Evolutionary conservation across 2,888 invertebrate genomes (phyloP).

Genomic region (Nephrotoma appendiculata): DNA sequence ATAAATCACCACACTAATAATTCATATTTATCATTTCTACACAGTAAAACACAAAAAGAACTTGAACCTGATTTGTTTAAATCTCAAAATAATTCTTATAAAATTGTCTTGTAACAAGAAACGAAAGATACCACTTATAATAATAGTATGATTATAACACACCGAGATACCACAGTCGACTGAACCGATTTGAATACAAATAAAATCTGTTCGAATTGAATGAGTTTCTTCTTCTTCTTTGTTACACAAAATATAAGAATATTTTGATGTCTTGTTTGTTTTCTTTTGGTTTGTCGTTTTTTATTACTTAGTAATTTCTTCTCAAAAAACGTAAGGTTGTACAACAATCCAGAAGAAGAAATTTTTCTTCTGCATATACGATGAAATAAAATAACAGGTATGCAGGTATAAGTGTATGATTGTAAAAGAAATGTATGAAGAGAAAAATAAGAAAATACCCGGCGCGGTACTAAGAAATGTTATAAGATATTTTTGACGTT

Average conservation of each 20-base stretch:
- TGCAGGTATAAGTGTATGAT: not conserved
- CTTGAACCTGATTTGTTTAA: not conserved
- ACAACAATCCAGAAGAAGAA: not conserved
- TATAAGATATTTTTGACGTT: not conserved
- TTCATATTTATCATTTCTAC: not conserved
- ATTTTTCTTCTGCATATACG: not conserved
- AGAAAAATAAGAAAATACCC: not conserved
- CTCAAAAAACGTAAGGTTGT: not conserved
- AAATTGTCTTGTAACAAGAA: not conserved
- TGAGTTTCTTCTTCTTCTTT: not conserved
- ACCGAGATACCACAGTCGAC: not conserved
- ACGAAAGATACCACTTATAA: not conserved
- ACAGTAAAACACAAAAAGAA: not conserved
- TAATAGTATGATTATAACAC: not conserved
- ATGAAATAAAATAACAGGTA: not conserved
- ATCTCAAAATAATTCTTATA: not conserved
- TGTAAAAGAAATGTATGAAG: not conserved
- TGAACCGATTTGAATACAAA: not conserved
- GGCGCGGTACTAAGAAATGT: not conserved
- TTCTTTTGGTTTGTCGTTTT: not conserved
- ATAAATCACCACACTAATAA: not conserved
- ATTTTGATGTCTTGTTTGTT: not conserved
- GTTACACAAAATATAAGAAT: not conserved
- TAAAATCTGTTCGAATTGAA: not conserved
- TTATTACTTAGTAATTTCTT: not conserved